Evolutionary conservation across 92 coral and sea anemone species (phyloP).

Genomic region (Palythoa caribaeorum): DNA sequence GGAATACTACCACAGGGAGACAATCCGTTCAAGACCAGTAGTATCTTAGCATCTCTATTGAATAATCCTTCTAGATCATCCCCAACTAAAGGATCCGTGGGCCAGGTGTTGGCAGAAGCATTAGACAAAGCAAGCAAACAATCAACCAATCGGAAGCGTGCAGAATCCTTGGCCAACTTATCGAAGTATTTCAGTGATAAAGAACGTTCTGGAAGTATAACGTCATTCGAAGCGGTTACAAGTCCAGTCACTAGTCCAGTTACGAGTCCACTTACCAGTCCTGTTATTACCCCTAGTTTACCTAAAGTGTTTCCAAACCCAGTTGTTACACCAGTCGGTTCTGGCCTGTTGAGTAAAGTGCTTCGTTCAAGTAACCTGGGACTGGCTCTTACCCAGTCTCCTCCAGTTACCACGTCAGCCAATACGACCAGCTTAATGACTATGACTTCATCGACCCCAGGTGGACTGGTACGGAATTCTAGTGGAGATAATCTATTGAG

Average conservation of each 20-base stretch:
- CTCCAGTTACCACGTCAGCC: slow-evolving; percentile 83
- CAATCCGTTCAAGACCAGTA: slow-evolving; percentile 60
- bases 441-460: slow-evolving; percentile 71
- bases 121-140: slow-evolving; percentile 85
- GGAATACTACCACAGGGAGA: slow-evolving; percentile 63
- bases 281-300: slow-evolving; percentile 34
- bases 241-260: slow-evolving; percentile 68
- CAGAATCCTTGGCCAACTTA: slow-evolving; percentile 79
- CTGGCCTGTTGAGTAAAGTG: slow-evolving; percentile 77
- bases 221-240: slow-evolving; percentile 42
- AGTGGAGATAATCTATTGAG: slow-evolving; percentile 90
- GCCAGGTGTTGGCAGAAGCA: slow-evolving; percentile 83
- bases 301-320: slow-evolving; percentile 49
- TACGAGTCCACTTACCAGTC: slow-evolving; percentile 64
- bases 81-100: slow-evolving; percentile 81
- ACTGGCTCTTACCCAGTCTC: slow-evolving; percentile 67
- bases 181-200: slow-evolving; percentile 89
- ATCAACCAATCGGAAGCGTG: slow-evolving; percentile 78
- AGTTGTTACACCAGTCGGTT: slow-evolving; percentile 51
- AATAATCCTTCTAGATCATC: slow-evolving; percentile 76
- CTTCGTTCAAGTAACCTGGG: slow-evolving; percentile 77
- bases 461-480: slow-evolving; percentile 79
- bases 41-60: slow-evolving; percentile 81
- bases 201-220: slow-evolving; percentile 62
- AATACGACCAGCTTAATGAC: slow-evolving; percentile 69